Conservation (phyloP, 2,888 invertebrate species). For the Polyommatus iphigenia region DNA sequence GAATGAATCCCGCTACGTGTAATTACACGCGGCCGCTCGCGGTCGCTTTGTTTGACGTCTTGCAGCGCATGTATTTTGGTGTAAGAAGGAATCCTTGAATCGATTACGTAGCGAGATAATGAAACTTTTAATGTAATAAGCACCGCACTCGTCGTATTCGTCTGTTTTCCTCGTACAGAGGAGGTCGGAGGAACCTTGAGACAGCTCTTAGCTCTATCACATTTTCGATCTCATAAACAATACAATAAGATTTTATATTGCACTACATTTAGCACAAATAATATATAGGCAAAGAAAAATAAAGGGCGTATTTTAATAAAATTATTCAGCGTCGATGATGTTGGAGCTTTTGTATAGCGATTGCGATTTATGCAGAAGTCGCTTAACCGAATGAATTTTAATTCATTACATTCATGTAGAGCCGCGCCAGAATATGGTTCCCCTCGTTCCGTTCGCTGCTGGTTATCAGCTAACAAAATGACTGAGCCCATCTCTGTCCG, state of each 20-base stretch:
- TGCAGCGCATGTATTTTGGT: conserved; percentile 55
- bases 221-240: background rate
- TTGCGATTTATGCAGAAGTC: conserved; percentile 61
- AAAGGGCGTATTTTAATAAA: conserved; percentile 1
- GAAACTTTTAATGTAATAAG: conserved; percentile 15
- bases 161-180: conserved; percentile 55
- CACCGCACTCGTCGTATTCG: conserved; percentile 48
- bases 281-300: conserved; percentile 12
- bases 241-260: background rate
- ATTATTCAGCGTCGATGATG: conserved; percentile 35
- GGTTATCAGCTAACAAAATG: conserved; percentile 80
- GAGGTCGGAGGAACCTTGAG: conserved; percentile 62
- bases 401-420: conserved; percentile 78
- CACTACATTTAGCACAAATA: background rate
- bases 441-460: conserved; percentile 75
- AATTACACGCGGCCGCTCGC: conserved; percentile 32
- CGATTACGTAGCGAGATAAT: conserved; percentile 44
- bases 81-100: conserved; percentile 57
- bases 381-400: conserved; percentile 73
- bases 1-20: background rate
- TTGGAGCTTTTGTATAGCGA: conserved; percentile 57
- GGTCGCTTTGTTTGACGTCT: conserved; percentile 60
- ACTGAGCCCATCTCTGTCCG: conserved; percentile 67
- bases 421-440: conserved; percentile 77
- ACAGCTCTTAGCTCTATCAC: background rate